phyloP scores from a whole-genome alignment of 2,797 vertebrate species.

The Phataginus tetradactyla region DNA sequence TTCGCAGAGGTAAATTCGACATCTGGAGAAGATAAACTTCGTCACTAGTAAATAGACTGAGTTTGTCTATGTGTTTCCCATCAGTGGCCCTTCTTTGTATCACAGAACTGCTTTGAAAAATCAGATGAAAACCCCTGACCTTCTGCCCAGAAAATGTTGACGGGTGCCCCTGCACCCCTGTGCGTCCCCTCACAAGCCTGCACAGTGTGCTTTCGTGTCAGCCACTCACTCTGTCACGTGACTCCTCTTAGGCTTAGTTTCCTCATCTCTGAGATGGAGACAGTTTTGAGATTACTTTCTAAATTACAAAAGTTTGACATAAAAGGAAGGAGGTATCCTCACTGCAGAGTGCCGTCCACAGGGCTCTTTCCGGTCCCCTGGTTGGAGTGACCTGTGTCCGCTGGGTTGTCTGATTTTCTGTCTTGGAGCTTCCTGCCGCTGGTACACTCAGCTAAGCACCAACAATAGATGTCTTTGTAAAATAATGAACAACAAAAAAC shows the following conservation, averaged over 20 bases:
- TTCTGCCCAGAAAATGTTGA: neutral
- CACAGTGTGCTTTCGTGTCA: too few species aligned
- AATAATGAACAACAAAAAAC: neutral
- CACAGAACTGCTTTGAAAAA: neutral
- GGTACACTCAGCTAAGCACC: neutral
- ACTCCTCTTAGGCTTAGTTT: neutral
- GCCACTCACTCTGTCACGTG: neutral
- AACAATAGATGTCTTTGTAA: neutral
- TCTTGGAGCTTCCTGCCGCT: constrained; percentile 32
- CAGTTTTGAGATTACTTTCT: neutral
- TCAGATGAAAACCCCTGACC: neutral
- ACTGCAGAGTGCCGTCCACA: neutral
- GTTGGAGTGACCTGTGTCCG: constrained; percentile 45
- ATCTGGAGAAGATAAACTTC: neutral
- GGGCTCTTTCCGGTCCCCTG: constrained; percentile 37
- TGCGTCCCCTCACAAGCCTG: too few species aligned
- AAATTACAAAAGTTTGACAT: neutral
- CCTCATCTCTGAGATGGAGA: neutral
- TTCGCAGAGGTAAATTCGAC: neutral
- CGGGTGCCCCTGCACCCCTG: too few species aligned
- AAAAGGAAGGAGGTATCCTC: neutral
- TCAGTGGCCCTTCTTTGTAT: neutral
- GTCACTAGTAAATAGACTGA: neutral
- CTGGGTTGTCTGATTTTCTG: constrained; percentile 14
- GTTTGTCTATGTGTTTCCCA: neutral